Percentiles rank a stretch among this genome's conserved stretches.
These are phyloP conservation scores for Limnothrissa miodon DNA, from an alignment of 2,113 vertebrate species.

Conservation along the genomic window DNA sequence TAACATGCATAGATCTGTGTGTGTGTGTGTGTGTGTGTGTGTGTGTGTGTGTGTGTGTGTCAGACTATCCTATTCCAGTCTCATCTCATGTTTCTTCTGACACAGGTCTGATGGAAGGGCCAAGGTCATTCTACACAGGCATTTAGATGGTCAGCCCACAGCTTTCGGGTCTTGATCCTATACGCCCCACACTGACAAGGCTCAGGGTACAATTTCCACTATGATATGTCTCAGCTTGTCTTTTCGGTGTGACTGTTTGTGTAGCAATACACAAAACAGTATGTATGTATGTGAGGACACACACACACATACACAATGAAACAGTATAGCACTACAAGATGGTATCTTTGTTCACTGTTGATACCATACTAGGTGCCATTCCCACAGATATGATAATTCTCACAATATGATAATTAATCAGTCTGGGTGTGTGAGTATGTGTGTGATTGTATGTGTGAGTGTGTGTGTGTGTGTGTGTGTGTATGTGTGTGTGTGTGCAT, in stretches of 20 bases:
- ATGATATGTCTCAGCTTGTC: background rate
- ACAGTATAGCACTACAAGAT: no score
- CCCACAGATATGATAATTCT: no score
- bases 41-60: background rate
- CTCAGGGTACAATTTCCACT: constrained; percentile 2
- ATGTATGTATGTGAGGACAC: background rate
- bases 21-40: background rate
- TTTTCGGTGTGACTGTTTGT: background rate
- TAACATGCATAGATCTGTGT: background rate
- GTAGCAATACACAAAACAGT: background rate
- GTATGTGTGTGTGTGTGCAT: constrained; percentile 14
- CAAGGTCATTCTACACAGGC: constrained; percentile 3
- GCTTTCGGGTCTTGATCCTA: background rate
- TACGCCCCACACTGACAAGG: background rate
- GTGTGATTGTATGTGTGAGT: constrained; percentile 11
- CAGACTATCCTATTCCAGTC: background rate
- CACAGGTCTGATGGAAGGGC: background rate
- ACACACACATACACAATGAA: no score
- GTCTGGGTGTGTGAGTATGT: background rate
- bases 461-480: constrained; percentile 6
- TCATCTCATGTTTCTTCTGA: constrained; percentile 1
- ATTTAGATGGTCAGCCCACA: background rate
- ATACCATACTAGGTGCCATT: no score
- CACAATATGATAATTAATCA: background rate
- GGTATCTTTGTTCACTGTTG: no score